These are phyloP conservation scores for Tenthredo notha DNA, from an alignment of 2,888 invertebrate species.

Conservation along the genomic window DNA sequence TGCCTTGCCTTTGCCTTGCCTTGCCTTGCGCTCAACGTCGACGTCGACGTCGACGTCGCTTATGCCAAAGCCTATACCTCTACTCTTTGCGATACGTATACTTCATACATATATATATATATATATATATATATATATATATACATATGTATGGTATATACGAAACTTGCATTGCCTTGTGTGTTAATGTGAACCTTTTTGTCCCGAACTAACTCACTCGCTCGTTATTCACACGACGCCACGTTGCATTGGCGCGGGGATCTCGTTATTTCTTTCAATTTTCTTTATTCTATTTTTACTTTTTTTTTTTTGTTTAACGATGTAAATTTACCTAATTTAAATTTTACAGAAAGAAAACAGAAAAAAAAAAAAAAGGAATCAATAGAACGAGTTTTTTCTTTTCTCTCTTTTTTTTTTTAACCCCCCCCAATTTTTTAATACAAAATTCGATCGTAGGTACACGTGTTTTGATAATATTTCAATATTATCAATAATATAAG, in stretches of 20 bases:
- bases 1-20: not conserved
- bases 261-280: not conserved
- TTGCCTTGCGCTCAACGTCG: not conserved
- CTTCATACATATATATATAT: not conserved
- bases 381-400: too few relatives aligned
- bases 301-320: not conserved
- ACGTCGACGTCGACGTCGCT: not conserved
- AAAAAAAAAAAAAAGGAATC: too few relatives aligned
- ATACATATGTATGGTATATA: not conserved
- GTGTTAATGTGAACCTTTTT: conserved; percentile 6
- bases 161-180: not conserved
- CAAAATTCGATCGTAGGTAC: too few relatives aligned
- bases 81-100: not conserved
- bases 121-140: not conserved
- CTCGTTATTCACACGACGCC: conserved; percentile 4
- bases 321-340: not conserved
- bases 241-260: not conserved
- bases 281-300: not conserved
- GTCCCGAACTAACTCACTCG: conserved; percentile 4
- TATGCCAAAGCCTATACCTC: not conserved
- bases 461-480: too few relatives aligned
- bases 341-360: too few relatives aligned
- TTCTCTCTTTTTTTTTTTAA: too few relatives aligned
- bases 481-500: too few relatives aligned
- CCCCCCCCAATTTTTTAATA: too few relatives aligned